A percentile compares a stretch with the other conserved stretches of the same genome.
phyloP scores from a whole-genome alignment of 1,140 invertebrate species.

The Schlechtendalia chinensis region DNA sequence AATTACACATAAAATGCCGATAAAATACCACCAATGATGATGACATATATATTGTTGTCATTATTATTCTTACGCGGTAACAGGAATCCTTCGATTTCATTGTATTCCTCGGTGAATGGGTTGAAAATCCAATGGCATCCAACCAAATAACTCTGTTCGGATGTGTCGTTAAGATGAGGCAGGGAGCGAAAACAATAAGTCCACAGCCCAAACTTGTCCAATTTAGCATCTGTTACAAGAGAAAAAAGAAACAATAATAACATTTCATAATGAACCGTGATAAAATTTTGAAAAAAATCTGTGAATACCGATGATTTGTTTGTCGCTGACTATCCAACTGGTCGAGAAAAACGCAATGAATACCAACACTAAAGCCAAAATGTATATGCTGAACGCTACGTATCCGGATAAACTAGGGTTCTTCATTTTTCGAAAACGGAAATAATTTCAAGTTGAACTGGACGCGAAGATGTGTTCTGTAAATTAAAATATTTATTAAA shows the following conservation, averaged over 20 bases:
- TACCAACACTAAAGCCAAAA: constrained; percentile 72
- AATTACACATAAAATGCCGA: constrained; percentile 52
- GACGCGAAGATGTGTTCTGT: too few species aligned
- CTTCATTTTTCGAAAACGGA: constrained; percentile 64
- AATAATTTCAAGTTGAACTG: too few species aligned
- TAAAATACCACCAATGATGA: constrained; percentile 4
- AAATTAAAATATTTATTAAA: too few species aligned
- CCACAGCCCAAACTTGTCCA: constrained; percentile 55
- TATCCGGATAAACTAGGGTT: constrained; percentile 73
- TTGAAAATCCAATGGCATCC: constrained; percentile 89
- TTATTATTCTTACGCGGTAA: constrained; percentile 65
- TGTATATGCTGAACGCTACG: constrained; percentile 74
- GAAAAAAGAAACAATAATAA: not conserved
- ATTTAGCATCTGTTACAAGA: not conserved
- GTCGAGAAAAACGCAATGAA: constrained; percentile 79
- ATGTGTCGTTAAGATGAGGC: constrained; percentile 70
- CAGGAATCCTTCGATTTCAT: constrained; percentile 75
- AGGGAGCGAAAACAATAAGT: constrained; percentile 66
- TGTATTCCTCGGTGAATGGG: constrained; percentile 85
- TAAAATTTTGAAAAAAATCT: not conserved
- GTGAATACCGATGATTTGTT: constrained; percentile 69
- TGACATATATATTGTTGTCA: too few species aligned
- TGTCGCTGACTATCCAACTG: constrained; percentile 81
- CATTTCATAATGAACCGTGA: too few species aligned
- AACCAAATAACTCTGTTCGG: constrained; percentile 73